Base-by-base conservation (phyloP, 2,113 vertebrate species). In the Atherinomorus stipes region DNA sequence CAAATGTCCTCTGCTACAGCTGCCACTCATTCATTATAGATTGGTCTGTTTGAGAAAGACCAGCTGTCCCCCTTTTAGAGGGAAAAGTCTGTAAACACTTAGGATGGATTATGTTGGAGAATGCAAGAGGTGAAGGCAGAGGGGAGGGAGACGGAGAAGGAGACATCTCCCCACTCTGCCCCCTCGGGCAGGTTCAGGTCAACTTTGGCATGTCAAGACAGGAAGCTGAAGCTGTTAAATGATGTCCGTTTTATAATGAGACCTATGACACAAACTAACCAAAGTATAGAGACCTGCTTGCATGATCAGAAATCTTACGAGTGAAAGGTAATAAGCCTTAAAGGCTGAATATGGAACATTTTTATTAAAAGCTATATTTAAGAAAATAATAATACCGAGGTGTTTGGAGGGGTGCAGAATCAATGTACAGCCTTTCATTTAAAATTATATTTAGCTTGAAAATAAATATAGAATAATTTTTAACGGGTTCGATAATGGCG, bases 31-130 rank as follows among this genome's bases (percentile, higher is more conserved):
- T 71, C 85, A 83, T 54, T 85, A 71, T 31, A 45, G 66, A 77
- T 73, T 67, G 64, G 56, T 40, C 70, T 71, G 71, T 77, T 92
- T 89, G 85, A 91, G 71, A 83, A 89, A 87, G 78, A 85, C 78
- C 78, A 90, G 88, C 88, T 79, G 89, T 89, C 86, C 82, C 76
- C 59, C 61, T 82, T 61, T 51, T 49, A 88, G 73, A 73, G 60
- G 34, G 37, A 81, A 64, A 25, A 54, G 85, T 90, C 90, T 93
- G 92, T 89, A 90, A 94, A 90, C 91, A 91, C 85, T 92, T 91
- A 87, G 54, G 31, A 57, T 28, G 74, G 85, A 92, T 92, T 90
- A 91, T 73, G 25, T 58, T 31, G 45, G 82, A 84, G 72, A 82
- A 70, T 56, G 74, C 28, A 40, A 61, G 76, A 68, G 80, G 26